Base-by-base conservation (phyloP, 2,797 vertebrate genomes). In the Halcyon smyrnensis region DNA sequence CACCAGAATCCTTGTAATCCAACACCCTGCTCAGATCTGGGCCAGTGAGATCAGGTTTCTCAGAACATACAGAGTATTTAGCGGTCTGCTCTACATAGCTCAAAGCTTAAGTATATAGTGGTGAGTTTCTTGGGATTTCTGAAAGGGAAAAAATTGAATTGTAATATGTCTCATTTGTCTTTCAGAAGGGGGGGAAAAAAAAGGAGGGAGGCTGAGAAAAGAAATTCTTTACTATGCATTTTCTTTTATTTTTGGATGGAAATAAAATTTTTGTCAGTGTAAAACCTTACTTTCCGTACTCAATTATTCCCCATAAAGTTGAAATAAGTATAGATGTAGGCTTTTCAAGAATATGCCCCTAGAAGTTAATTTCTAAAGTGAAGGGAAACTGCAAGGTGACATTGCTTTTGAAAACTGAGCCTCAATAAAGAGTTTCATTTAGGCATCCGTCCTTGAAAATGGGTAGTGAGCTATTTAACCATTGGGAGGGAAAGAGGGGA, bases 241-340 rank as follows among this genome's bases (percentile, higher is more conserved):
- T 89, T 28, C 23, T 91, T 90, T 94, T 74, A 74, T 85, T 94
- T 94, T 92, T 93, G 87, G 81, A 83, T 75, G 32, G 87, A 95
- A 92, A 92, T 93, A 83, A 96, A 96, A 97, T 69, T 95, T 92
- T 94, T 10, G 86, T 93, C 82, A 91, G 59, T 62, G 69, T 93
- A 83, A 96, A 87, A 80, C 76, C 76, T 92, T 92, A 86, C 53
- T 93, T 87, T 94, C 73, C 65, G 51, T 91, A 85, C 24, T 89
- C 73, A 95, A 75, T 94, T 94, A 91, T 93, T 93, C 62, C 87
- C 62, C 62, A 88, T 87, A 89, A 95, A 91, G n/a, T 21, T 96
- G 71, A 85, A 94, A 87, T 80, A 87, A 94, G 75, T 89, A 32
- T 80, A 93, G 86, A 83, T 89, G 60, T 45, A 89, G 41, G 75